These are phyloP conservation scores for Galagoides demidoff DNA, from an alignment of 2,797 vertebrate genomes.

Conservation along the genomic window DNA sequence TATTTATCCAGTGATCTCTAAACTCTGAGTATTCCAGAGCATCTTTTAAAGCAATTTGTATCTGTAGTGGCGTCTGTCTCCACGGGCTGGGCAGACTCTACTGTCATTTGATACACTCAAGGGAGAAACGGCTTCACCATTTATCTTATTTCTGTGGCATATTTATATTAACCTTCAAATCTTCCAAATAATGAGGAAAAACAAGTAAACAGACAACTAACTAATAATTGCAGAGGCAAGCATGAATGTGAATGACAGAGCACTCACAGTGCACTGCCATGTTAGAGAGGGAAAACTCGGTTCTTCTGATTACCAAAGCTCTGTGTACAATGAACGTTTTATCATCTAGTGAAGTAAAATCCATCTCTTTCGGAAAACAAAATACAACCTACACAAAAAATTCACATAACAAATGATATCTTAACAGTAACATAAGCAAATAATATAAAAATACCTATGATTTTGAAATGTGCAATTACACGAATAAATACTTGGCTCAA, in stretches of 20 bases:
- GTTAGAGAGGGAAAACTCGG: background rate
- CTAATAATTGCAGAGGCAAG: conserved; percentile 81
- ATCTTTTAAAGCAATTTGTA: conserved; percentile 77
- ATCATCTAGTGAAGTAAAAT: conserved; percentile 4
- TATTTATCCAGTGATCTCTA: conserved; percentile 34
- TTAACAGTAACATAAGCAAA: background rate
- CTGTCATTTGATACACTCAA: conserved; percentile 81
- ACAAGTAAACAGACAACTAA: conserved; percentile 81
- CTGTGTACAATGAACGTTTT: background rate
- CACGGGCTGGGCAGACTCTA: conserved; percentile 73
- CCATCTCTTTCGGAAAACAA: background rate
- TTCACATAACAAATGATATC: background rate
- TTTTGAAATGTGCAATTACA: background rate
- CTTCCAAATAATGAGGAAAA: conserved; percentile 83
- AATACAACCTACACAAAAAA: background rate
- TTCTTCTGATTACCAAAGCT: background rate
- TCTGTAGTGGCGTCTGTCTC: conserved; percentile 82
- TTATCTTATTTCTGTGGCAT: conserved; percentile 82
- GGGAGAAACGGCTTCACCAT: conserved; percentile 78
- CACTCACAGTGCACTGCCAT: conserved; percentile 76
- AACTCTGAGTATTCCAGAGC: conserved; percentile 57
- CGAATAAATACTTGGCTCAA: background rate
- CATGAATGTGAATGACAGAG: conserved; percentile 60
- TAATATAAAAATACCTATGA: background rate
- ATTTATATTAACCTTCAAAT: conserved; percentile 81